A percentile compares a stretch with the other conserved stretches of the same genome.
These are phyloP conservation scores for Polia nebulosa DNA, from an alignment of 2,888 invertebrate species.

Conservation along the genomic window DNA sequence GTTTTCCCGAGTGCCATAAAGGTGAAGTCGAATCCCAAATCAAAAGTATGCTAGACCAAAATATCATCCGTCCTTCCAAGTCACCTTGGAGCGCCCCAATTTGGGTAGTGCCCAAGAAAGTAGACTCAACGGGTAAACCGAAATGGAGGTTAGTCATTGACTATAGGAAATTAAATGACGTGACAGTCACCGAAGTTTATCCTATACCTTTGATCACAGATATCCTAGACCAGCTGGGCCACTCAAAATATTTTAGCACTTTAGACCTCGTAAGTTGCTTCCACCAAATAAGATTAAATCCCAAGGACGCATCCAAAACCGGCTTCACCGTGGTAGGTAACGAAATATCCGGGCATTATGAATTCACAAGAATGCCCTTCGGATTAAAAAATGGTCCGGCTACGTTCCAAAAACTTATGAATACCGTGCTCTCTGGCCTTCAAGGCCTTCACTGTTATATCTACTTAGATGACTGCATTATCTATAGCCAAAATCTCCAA, in stretches of 20 bases:
- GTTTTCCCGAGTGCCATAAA: constrained; percentile 9
- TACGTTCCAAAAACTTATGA: neutral
- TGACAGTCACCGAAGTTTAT: constrained; percentile 17
- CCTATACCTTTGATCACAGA: constrained; percentile 16
- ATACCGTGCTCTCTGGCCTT: no score
- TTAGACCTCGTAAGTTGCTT: constrained; percentile 10
- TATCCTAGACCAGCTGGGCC: constrained; percentile 12
- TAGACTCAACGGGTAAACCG: constrained; percentile 9
- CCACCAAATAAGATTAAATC: neutral
- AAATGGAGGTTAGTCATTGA: constrained; percentile 11
- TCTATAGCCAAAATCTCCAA: constrained; percentile 9
- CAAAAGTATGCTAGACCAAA: constrained; percentile 3
- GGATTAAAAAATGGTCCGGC: neutral
- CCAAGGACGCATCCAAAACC: constrained; percentile 1
- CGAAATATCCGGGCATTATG: constrained; percentile 5
- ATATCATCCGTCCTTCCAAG: constrained; percentile 3
- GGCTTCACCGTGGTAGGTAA: constrained; percentile 4
- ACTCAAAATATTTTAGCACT: constrained; percentile 13
- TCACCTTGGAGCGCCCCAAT: constrained; percentile 7
- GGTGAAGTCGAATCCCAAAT: constrained; percentile 6
- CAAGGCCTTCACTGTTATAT: no score
- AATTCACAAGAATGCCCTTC: constrained; percentile 6
- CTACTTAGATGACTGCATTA: constrained; percentile 4
- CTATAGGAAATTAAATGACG: constrained; percentile 12
- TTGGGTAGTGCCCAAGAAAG: constrained; percentile 7